These are phyloP conservation scores for Thereva nobilitata DNA, from an alignment of 2,888 invertebrate genomes.

Conservation along the genomic window DNA sequence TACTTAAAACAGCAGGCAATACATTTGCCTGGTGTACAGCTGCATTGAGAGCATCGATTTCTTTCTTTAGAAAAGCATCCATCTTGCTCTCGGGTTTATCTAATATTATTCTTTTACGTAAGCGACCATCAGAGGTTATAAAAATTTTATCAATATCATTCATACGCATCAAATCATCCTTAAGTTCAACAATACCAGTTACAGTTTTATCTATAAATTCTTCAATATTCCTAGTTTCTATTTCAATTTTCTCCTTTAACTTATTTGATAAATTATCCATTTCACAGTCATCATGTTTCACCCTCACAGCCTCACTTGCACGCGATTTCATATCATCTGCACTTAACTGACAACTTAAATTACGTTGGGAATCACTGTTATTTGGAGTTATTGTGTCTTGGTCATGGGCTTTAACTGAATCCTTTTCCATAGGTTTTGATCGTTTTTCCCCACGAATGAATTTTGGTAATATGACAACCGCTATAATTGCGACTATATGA, in stretches of 20 bases:
- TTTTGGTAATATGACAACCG: constrained; percentile 55
- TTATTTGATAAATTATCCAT: constrained; percentile 57
- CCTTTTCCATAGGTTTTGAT: not conserved
- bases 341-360: constrained; percentile 13
- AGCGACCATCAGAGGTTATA: constrained; percentile 45
- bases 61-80: constrained; percentile 55
- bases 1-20: constrained; percentile 57
- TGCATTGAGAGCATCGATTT: constrained; percentile 57
- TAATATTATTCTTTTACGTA: constrained; percentile 51
- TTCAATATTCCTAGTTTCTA: constrained; percentile 58
- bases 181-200: constrained; percentile 57
- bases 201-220: constrained; percentile 60
- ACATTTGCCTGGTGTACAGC: constrained; percentile 58
- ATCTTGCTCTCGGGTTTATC: constrained; percentile 43
- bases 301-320: constrained; percentile 54
- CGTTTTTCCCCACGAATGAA: constrained; percentile 48
- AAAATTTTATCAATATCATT: constrained; percentile 46
- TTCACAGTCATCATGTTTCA: constrained; percentile 57
- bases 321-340: constrained; percentile 41
- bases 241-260: constrained; percentile 56
- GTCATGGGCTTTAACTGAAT: constrained; percentile 1
- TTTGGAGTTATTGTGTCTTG: constrained; percentile 13
- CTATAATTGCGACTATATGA: constrained; percentile 55
- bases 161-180: constrained; percentile 57
- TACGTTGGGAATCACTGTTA: not conserved